Conservation (phyloP, 2,888 invertebrate genomes). For the Caenorhabditis japonica region DNA sequence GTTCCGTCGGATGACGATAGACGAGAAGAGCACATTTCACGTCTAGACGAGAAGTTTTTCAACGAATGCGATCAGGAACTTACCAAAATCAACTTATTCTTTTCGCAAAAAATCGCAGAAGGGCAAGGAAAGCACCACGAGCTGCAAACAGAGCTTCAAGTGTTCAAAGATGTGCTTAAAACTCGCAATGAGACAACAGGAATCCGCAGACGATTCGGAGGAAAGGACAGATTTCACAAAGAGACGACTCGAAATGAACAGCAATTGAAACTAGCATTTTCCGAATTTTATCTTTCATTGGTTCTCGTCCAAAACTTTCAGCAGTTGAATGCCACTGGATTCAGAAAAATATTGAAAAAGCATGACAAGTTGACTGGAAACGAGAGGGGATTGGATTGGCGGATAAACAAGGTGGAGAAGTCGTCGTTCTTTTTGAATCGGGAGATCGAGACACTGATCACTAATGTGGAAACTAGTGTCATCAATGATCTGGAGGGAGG, state of each 20-base stretch:
- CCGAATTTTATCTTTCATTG: slow-evolving; percentile 96
- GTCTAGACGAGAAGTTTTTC: slow-evolving; percentile 95
- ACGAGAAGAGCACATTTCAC: slow-evolving; percentile 78
- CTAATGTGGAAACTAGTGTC: slow-evolving; percentile 86
- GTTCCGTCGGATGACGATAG: slow-evolving; percentile 82
- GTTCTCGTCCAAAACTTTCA: slow-evolving; percentile 92
- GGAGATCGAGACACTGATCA: slow-evolving; percentile 94
- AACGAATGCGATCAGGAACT: slow-evolving; percentile 92
- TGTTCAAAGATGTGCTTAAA: slow-evolving; percentile 70
- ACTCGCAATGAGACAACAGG: slow-evolving; percentile 51
- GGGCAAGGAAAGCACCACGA: slow-evolving; percentile 82
- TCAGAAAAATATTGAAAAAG: slow-evolving; percentile 98
- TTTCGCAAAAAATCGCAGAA: slow-evolving; percentile 89
- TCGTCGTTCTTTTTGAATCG: slow-evolving; percentile 96
- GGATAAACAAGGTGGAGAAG: slow-evolving; percentile 90
- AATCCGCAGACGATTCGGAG: slow-evolving; percentile 55
- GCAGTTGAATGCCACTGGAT: slow-evolving; percentile 97
- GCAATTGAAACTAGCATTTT: slow-evolving; percentile 95
- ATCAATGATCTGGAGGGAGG: slow-evolving; percentile 84
- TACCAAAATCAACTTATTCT: slow-evolving; percentile 96
- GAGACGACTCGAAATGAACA: slow-evolving; percentile 85
- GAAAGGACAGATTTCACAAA: slow-evolving; percentile 62
- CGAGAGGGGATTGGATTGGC: slow-evolving; percentile 91
- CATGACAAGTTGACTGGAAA: slow-evolving; percentile 94
- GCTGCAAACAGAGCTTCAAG: slow-evolving; percentile 71